phyloP scores from a whole-genome alignment of 1,140 invertebrate genomes.

The Calephelis nemesis region DNA sequence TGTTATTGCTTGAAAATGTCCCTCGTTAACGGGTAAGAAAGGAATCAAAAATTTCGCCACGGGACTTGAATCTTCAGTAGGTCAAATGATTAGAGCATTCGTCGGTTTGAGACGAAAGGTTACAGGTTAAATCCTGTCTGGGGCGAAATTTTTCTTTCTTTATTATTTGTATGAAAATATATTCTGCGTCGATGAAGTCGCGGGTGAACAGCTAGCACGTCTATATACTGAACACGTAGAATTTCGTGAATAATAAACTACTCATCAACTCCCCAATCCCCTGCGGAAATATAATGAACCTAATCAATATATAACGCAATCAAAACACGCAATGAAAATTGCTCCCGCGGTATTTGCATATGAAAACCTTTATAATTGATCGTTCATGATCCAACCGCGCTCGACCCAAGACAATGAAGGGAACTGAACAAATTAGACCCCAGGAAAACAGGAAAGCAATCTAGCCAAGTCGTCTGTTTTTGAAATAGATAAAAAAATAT shows the following conservation, averaged over 20 bases:
- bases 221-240: not conserved
- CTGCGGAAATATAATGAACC: slow-evolving; percentile 35
- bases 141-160: no score
- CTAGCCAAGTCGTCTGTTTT: not conserved
- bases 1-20: no score
- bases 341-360: slow-evolving; percentile 67
- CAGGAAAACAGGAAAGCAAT: slow-evolving; percentile 33
- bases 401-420: slow-evolving; percentile 47
- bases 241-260: slow-evolving; percentile 38
- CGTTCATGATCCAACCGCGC: slow-evolving; percentile 34
- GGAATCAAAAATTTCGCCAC: no score
- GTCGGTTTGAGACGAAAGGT: no score
- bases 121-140: no score
- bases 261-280: slow-evolving; percentile 27
- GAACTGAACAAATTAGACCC: slow-evolving; percentile 41
- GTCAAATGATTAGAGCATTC: no score
- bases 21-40: no score
- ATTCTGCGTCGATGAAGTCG: no score
- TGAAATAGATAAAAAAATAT: not conserved
- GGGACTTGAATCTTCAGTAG: no score
- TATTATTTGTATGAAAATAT: no score
- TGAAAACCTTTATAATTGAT: slow-evolving; percentile 71
- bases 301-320: slow-evolving; percentile 70
- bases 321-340: slow-evolving; percentile 65
- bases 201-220: not conserved